Conservation (phyloP, 2,113 vertebrate species). For the Rana temporaria region DNA sequence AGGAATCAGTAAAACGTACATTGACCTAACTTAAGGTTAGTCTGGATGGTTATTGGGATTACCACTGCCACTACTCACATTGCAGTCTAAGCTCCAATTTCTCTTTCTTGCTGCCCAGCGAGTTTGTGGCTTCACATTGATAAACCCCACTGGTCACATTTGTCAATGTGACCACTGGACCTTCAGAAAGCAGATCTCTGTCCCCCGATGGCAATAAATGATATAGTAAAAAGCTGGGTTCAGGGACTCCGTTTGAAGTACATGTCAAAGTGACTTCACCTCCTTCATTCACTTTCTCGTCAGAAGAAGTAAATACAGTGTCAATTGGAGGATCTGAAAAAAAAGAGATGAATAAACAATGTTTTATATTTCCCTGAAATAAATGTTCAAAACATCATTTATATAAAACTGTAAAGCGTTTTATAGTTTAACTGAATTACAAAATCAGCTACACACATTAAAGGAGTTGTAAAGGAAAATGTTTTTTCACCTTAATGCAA, state of each 20-base stretch:
- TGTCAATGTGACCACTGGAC: conserved; percentile 65
- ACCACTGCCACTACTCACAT: conserved; percentile 64
- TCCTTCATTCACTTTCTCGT: conserved; percentile 68
- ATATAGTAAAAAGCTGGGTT: conserved; percentile 69
- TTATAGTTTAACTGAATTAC: no score
- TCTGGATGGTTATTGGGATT: no score
- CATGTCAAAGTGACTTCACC: conserved; percentile 70
- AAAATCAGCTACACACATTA: no score
- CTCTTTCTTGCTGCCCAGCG: conserved; percentile 60
- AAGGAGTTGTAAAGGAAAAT: no score
- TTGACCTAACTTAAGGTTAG: no score
- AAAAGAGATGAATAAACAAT: conserved; percentile 9
- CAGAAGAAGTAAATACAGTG: conserved; percentile 61
- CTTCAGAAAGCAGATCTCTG: conserved; percentile 58
- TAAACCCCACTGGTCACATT: conserved; percentile 70
- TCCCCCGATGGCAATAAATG: conserved; percentile 54
- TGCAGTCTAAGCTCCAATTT: conserved; percentile 67
- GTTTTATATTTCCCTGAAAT: no score
- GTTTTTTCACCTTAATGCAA: no score
- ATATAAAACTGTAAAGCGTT: no score
- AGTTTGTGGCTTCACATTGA: conserved; percentile 70
- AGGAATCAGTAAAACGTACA: no score
- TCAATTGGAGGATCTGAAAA: conserved; percentile 69
- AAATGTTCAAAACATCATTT: no score
- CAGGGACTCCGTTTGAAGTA: conserved; percentile 68